Conservation (phyloP, 1,140 invertebrate species). For the Brachionus manjavacas region DNA sequence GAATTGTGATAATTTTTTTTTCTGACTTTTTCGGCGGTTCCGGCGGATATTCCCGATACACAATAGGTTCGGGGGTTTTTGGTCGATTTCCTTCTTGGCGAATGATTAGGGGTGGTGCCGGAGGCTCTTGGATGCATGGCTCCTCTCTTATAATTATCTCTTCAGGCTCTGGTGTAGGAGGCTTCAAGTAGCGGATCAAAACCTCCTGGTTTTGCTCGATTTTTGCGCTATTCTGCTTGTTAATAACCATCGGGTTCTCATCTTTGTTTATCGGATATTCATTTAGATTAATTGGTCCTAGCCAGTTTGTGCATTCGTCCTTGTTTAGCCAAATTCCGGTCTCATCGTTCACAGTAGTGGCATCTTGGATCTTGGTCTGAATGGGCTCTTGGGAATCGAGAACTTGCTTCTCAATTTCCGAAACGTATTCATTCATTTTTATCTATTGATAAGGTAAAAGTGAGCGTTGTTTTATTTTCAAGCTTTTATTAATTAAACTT, state of each 20-base stretch:
- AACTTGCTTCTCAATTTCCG: background rate
- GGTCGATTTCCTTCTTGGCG: conserved; percentile 1
- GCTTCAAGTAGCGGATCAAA: background rate
- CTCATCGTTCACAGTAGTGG: background rate
- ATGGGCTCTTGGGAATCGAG: background rate
- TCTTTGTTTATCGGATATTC: conserved; percentile 41
- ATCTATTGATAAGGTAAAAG: background rate
- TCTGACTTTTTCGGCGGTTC: background rate
- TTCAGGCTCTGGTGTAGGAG: conserved; percentile 36
- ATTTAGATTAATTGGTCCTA: background rate
- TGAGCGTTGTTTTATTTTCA: background rate
- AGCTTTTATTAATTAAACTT: conserved; percentile 27
- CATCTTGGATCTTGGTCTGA: background rate
- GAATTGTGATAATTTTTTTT: conserved; percentile 8
- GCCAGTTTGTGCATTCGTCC: background rate
- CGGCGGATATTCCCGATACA: conserved; percentile 19
- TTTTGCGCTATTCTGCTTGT: background rate
- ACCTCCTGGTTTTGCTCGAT: background rate
- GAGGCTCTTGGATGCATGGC: background rate
- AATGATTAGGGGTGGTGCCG: conserved; percentile 32
- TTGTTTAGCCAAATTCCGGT: conserved; percentile 3
- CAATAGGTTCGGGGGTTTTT: conserved; percentile 16
- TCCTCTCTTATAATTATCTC: conserved; percentile 25
- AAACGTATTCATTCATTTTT: background rate
- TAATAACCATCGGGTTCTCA: conserved; percentile 11